Evolutionary conservation across 2,797 vertebrate species (phyloP).

Genomic region (Malurus splendens): DNA sequence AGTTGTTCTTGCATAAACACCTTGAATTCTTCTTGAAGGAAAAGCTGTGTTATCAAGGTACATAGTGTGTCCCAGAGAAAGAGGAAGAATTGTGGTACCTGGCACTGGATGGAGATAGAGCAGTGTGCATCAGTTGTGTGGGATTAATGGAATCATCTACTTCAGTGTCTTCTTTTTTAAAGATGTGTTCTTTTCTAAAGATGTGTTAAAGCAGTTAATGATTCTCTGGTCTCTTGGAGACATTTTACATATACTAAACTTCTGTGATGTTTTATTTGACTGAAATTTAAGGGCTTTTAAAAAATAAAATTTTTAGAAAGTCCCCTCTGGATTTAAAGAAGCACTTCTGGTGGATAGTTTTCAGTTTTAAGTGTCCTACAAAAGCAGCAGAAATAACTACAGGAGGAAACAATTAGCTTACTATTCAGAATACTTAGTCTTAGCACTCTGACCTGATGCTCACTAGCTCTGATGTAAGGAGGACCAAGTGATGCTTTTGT

Average conservation of each 20-base stretch:
- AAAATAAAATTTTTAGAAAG: background rate
- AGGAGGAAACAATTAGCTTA: background rate
- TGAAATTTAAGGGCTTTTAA: background rate
- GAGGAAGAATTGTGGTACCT: background rate
- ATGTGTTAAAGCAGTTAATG: background rate
- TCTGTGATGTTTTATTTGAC: background rate
- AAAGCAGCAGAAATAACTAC: background rate
- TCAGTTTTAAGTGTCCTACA: background rate
- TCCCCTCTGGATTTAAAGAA: background rate
- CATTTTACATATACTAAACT: background rate
- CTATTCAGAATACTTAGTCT: background rate
- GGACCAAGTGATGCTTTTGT: background rate
- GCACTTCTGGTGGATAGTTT: background rate
- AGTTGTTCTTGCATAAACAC: background rate
- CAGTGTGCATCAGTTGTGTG: background rate
- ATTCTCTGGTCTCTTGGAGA: background rate
- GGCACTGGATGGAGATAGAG: background rate
- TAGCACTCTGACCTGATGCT: background rate
- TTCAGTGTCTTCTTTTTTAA: background rate
- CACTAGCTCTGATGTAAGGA: background rate
- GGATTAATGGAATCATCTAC: background rate
- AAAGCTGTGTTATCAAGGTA: background rate
- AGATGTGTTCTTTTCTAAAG: background rate
- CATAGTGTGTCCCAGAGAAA: background rate
- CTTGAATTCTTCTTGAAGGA: background rate